phyloP scores from a whole-genome alignment of 37 sponge, comb jelly and placozoan genomes.

The Eunapius fragilis region DNA sequence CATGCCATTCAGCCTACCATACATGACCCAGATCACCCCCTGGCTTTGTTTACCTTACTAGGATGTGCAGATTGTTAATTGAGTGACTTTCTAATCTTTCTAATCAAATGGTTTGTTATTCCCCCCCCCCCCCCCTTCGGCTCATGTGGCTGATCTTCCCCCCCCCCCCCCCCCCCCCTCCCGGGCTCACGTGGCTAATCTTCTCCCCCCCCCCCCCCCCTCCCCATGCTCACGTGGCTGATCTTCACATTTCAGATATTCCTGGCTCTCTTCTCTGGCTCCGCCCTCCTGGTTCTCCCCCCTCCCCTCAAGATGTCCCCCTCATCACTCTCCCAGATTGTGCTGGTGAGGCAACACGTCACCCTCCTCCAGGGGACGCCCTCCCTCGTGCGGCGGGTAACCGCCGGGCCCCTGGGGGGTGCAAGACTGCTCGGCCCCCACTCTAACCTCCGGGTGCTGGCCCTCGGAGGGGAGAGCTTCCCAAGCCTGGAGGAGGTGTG shows the following conservation, averaged over 20 bases:
- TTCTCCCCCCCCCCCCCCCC: background rate
- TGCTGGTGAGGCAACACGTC: constrained; percentile 25
- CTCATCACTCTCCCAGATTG: constrained; percentile 15
- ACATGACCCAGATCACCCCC: too few species aligned
- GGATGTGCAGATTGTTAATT: too few species aligned
- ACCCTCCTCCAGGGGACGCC: constrained; percentile 83
- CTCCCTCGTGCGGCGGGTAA: constrained; percentile 39
- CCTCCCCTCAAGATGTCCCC: constrained; percentile 55
- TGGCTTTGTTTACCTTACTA: too few species aligned
- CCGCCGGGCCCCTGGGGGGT: background rate
- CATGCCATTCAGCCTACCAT: too few species aligned
- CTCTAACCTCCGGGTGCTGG: constrained; percentile 73
- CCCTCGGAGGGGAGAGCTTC: constrained; percentile 89
- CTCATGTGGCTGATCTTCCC: too few species aligned
- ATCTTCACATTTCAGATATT: constrained; percentile 61
- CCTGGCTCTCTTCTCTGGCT: constrained; percentile 68
- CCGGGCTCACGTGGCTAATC: too few species aligned
- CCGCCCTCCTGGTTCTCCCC: constrained; percentile 74
- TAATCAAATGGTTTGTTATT: too few species aligned
- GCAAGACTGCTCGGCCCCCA: constrained; percentile 32
- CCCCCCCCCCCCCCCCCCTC: too few species aligned
- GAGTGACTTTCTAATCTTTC: too few species aligned
- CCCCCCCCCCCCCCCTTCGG: too few species aligned
- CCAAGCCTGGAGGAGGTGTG: constrained; percentile 35
- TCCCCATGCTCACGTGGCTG: too few species aligned